Evolutionary conservation across 2,888 invertebrate genomes (phyloP), one percentile per base, ranked within the genome.

Genomic region (Acholoe squamosa): DNA sequence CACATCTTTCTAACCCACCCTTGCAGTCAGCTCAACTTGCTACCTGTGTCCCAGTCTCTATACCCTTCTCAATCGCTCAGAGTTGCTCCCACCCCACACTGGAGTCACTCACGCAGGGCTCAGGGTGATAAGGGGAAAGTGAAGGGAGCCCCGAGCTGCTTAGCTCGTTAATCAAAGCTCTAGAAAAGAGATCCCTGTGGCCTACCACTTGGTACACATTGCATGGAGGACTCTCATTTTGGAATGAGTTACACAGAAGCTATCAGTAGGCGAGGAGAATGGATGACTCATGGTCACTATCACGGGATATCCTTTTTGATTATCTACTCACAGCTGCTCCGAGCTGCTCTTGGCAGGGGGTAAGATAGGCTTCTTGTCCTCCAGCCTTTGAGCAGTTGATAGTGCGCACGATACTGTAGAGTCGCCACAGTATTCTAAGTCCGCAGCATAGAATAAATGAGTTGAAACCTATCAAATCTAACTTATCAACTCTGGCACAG

Each of bases 211-310:
- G 61, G 61, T 61, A 61, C 61, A 61, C 61, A 61, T 19, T 61
- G 61, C 61, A n/a, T 61, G 61, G 61, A 61, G 5, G 61, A 61
- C 61, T 61, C 61, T 61, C 61, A 61, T 61, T 61, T 61, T 14
- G 61, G n/a, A 19, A 19, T n/a, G n/a, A n/a, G 61, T 14, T 43
- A 10, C 43, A 3, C 43, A 43, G 5, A 10, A 43, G 43, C n/a
- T n/a, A n/a, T n/a, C n/a, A n/a, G n/a, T n/a, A n/a, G n/a, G n/a
- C n/a, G n/a, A n/a, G n/a, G n/a, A n/a, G n/a, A n/a, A n/a, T n/a
- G n/a, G n/a, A n/a, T n/a, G n/a, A n/a, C n/a, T n/a, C n/a, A n/a
- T n/a, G n/a, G n/a, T n/a, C n/a, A n/a, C n/a, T n/a, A n/a, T n/a
- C n/a, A n/a, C n/a, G n/a, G n/a, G n/a, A n/a, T n/a, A n/a, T n/a